These are phyloP conservation scores for Adelges cooleyi DNA, from an alignment of 1,140 invertebrate species.

Conservation along the genomic window DNA sequence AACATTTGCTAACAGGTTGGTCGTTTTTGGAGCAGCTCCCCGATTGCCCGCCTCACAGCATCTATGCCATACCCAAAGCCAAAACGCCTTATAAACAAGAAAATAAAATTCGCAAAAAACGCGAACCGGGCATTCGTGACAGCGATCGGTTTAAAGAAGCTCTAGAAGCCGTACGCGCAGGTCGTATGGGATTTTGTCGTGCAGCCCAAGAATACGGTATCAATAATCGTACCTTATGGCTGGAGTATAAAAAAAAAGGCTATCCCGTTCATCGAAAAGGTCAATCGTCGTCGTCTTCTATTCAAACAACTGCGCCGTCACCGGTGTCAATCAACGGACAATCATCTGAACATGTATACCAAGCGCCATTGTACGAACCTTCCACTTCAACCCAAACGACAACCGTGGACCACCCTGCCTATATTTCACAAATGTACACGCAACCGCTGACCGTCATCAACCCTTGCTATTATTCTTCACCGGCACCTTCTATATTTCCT, in stretches of 20 bases:
- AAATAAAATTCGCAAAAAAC: conserved; percentile 19
- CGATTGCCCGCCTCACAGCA: conserved; percentile 25
- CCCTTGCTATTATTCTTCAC: conserved; percentile 25
- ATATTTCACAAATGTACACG: conserved; percentile 22
- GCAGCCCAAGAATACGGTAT: conserved; percentile 67
- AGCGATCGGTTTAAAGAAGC: conserved; percentile 40
- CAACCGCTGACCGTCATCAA: conserved; percentile 21
- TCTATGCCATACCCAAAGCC: conserved; percentile 25
- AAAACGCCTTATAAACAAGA: conserved; percentile 17
- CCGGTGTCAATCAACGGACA: conserved; percentile 3
- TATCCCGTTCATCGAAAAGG: conserved; percentile 48
- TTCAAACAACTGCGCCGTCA: background rate
- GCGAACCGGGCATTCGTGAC: conserved; percentile 21
- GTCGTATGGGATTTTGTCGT: conserved; percentile 74
- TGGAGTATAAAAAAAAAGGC: conserved; percentile 69
- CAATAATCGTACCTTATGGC: conserved; percentile 69
- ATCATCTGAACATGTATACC: background rate
- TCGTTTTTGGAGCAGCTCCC: conserved; percentile 27
- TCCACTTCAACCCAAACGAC: conserved; percentile 21
- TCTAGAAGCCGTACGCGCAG: conserved; percentile 62
- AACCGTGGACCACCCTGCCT: conserved; percentile 20
- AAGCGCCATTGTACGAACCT: conserved; percentile 12
- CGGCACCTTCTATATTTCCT: conserved; percentile 22
- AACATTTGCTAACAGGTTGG: conserved; percentile 29
- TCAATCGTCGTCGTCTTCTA: background rate